Conservation (phyloP, 1,140 invertebrate species). For the Euura lappo region DNA sequence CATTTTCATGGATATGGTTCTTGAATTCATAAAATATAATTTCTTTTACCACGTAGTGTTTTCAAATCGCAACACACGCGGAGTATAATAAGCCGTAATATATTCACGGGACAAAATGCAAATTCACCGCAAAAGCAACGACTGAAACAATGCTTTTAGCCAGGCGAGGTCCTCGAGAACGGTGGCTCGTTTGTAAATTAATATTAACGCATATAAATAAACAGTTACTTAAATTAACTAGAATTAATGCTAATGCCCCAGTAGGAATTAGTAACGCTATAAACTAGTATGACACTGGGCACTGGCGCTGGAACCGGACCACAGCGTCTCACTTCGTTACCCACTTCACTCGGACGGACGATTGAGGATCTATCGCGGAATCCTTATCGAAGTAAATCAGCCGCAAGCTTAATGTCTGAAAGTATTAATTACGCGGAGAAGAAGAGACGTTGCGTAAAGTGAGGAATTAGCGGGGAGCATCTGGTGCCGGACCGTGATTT, state of each 20-base stretch:
- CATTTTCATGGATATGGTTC: too few relatives aligned
- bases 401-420: neutral
- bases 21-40: neutral
- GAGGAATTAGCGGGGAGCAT: too few relatives aligned
- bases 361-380: too few relatives aligned
- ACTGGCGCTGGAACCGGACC: neutral
- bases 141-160: conserved; percentile 7
- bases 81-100: neutral
- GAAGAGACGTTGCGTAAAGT: neutral
- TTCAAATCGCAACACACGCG: neutral
- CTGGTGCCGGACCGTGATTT: too few relatives aligned
- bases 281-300: neutral
- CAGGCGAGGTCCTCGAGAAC: neutral
- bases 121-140: neutral
- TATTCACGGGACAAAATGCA: conserved; percentile 1
- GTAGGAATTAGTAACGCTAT: neutral
- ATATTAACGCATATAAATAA: conserved; percentile 6
- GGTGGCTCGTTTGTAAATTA: neutral
- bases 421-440: neutral
- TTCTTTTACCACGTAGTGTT: neutral
- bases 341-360: too few relatives aligned
- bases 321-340: neutral
- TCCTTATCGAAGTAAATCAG: neutral
- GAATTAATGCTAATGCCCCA: conserved; percentile 3
- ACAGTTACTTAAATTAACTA: conserved; percentile 1